phyloP scores from a whole-genome alignment of 2,113 vertebrate species.

The Oncorhynchus clarkii region DNA sequence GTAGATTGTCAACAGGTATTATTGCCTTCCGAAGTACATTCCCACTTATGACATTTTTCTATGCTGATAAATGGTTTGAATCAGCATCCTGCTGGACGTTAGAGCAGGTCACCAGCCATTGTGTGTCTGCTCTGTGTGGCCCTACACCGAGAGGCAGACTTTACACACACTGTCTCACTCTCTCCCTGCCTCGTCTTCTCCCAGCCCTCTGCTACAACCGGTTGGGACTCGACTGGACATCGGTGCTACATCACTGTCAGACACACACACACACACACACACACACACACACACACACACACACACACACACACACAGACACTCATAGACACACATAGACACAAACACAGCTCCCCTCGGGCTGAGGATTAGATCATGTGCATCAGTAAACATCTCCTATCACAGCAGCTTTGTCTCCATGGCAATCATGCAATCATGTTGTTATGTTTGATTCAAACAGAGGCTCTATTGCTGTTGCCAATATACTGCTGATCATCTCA shows the following conservation, averaged over 20 bases:
- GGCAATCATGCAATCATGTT: background rate
- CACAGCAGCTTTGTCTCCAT: constrained; percentile 20
- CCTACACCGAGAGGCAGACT: too few species aligned
- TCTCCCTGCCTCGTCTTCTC: constrained; percentile 21
- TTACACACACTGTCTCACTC: background rate
- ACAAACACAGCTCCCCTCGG: constrained; percentile 13
- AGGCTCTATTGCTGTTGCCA: background rate
- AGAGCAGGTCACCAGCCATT: background rate
- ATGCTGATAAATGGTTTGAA: background rate
- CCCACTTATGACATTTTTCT: too few species aligned
- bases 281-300: background rate
- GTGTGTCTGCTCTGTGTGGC: background rate
- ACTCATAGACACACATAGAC: background rate
- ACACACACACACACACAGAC: background rate
- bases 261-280: background rate
- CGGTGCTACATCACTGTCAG: constrained; percentile 47
- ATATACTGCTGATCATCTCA: background rate
- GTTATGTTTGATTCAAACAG: background rate
- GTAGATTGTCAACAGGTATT: too few species aligned
- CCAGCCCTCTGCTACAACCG: background rate
- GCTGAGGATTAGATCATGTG: constrained; percentile 30
- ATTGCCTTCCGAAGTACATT: background rate
- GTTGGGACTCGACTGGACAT: constrained; percentile 23
- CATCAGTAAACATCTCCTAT: constrained; percentile 32
- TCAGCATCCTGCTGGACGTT: background rate